Evolutionary conservation across 2,113 vertebrate species (phyloP).

Genomic region (Neoarius graeffei): DNA sequence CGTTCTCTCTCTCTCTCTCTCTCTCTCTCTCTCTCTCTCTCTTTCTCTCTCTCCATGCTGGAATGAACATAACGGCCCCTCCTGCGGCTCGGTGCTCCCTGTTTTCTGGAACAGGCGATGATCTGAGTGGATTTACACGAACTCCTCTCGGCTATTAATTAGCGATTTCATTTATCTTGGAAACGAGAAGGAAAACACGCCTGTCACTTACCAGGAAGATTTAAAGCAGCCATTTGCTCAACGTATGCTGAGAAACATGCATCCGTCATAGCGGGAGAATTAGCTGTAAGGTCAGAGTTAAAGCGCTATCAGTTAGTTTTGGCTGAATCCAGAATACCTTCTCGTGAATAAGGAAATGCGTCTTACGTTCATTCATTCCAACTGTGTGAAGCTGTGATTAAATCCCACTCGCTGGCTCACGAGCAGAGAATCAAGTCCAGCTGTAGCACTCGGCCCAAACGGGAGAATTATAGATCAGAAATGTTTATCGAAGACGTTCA

Average conservation of each 20-base stretch:
- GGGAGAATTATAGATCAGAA: conserved; percentile 1
- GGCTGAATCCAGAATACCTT: conserved; percentile 37
- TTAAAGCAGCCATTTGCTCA: conserved; percentile 38
- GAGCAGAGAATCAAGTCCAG: conserved; percentile 4
- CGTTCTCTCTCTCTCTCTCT: conserved; percentile 1
- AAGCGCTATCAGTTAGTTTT: conserved; percentile 50
- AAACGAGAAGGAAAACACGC: conserved; percentile 44
- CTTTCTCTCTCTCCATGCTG: not conserved
- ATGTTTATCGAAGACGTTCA: conserved; percentile 13
- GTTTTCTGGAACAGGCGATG: conserved; percentile 22
- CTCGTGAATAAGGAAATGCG: conserved; percentile 40
- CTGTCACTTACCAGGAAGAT: conserved; percentile 44
- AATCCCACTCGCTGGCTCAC: conserved; percentile 26
- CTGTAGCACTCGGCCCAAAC: not conserved
- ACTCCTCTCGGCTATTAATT: conserved; percentile 54
- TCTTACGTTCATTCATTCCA: conserved; percentile 46
- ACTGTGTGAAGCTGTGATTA: conserved; percentile 32
- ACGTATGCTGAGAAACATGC: conserved; percentile 25
- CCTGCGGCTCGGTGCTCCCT: conserved; percentile 33
- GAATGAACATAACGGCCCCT: conserved; percentile 33
- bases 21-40: conserved; percentile 6
- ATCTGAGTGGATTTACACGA: conserved; percentile 48
- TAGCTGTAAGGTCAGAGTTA: conserved; percentile 41
- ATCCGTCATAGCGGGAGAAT: conserved; percentile 33
- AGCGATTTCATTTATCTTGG: conserved; percentile 55